Evolutionary conservation across 1,140 invertebrate genomes (phyloP), one percentile per base, ranked within the genome.

Genomic region (Tetragonula clypearis): DNA sequence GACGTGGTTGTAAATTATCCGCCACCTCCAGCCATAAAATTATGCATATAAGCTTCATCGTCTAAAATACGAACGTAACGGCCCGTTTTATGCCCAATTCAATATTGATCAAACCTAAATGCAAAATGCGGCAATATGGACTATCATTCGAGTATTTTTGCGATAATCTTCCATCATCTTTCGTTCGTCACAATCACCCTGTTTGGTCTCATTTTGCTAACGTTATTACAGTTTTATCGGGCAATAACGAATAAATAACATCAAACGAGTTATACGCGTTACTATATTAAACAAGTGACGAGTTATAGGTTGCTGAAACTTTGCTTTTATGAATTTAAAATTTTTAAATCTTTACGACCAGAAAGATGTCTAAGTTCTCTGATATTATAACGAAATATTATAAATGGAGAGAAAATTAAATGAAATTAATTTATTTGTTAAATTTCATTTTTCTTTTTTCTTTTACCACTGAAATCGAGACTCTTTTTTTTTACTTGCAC

Each of bases 121-220:
- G 23, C 23, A 35, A 72, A 35, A n/a, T 23, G 21, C 9, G n/a
- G 71, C 71, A 72, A 72, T 73, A 19, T 73, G 17, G 41, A 55
- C 26, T 53, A 23, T 26, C 49, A 9, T 15, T 73, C 15, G 15
- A 11, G 49, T 58, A 30, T 49, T 76, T 26, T 53, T 65, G 41
- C 41, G 41, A 49, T 49, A 49, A 49, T 49, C 8, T 8, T 8
- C 71, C 82, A 88, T 88, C 81, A 85, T 41, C 79, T 79, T 87
- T 84, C 60, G 19, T 55, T 41, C 41, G 19, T 17, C 26, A 11
- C 12, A 55, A 66, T 73, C 69, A 72, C 66, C 60, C 79, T 76
- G 88, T 65, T 75, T 77, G 72, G 58, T 66, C 65, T 1, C 21
- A 12, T n/a, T 55, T 35, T 12, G 49, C 58, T 55, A 68, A 76